phyloP scores from a whole-genome alignment of 2,113 vertebrate species.

The Salvator merianae region DNA sequence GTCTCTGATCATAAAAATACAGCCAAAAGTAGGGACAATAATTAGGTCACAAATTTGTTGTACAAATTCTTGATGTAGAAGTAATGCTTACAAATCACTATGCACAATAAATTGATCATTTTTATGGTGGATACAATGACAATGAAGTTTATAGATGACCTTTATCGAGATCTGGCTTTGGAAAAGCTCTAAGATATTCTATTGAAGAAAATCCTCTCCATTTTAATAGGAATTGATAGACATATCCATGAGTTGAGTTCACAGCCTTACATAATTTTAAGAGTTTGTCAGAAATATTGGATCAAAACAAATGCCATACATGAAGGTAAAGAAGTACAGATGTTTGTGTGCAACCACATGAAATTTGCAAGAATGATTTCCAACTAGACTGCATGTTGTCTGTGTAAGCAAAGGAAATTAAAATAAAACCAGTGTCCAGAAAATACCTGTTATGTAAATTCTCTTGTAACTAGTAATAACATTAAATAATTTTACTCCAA shows the following conservation, averaged over 20 bases:
- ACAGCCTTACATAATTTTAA: too few relatives aligned
- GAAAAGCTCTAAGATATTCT: background rate
- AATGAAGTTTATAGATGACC: background rate
- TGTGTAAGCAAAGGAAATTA: background rate
- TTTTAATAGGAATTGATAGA: background rate
- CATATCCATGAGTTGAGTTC: background rate
- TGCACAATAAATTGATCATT: too few relatives aligned
- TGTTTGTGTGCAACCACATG: background rate
- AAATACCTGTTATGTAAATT: background rate
- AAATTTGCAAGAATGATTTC: background rate
- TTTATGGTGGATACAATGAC: background rate
- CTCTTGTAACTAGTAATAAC: background rate
- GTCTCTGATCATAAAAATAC: too few relatives aligned
- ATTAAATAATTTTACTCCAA: background rate
- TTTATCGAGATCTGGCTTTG: too few relatives aligned
- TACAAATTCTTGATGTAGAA: background rate
- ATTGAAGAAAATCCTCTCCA: background rate
- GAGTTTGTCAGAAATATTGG: background rate
- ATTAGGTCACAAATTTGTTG: background rate
- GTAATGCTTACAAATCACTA: background rate
- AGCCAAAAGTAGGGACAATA: too few relatives aligned
- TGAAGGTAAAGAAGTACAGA: background rate
- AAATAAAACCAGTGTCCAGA: background rate
- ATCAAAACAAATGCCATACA: fast-evolving
- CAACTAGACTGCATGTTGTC: background rate